These are phyloP conservation scores for Sebastolobus altivelis DNA, from an alignment of 2,797 vertebrate genomes.

Conservation along the genomic window DNA sequence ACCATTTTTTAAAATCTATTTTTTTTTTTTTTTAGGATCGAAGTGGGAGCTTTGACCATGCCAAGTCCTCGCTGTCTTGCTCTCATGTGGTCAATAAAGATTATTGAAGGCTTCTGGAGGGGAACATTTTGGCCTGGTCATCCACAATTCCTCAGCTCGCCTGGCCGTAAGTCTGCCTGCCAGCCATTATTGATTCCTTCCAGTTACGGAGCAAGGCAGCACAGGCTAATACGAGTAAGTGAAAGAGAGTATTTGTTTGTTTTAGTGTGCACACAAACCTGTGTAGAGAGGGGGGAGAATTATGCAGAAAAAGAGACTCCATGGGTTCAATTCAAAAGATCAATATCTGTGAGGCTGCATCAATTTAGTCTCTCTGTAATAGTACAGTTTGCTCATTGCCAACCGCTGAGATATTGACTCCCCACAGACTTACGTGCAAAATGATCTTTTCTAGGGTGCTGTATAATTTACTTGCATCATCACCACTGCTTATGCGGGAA, in stretches of 20 bases:
- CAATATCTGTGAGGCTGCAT: conserved; percentile 53
- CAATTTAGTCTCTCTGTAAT: conserved; percentile 48
- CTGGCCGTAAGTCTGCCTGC: conserved; percentile 39
- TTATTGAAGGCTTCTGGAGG: conserved; percentile 47
- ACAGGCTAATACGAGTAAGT: conserved; percentile 30
- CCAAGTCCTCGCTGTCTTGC: conserved; percentile 25
- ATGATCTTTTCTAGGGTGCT: conserved; percentile 51
- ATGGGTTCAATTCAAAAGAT: conserved; percentile 52
- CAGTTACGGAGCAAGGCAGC: conserved; percentile 27
- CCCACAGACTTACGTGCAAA: conserved; percentile 47
- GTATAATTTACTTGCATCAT: conserved; percentile 66
- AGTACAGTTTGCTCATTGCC: conserved; percentile 57
- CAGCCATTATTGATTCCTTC: conserved; percentile 57
- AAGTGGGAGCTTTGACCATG: conserved; percentile 16
- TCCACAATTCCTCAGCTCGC: conserved; percentile 38
- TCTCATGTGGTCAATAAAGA: conserved; percentile 57
- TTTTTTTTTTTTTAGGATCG: conserved; percentile 1
- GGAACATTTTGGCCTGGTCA: conserved; percentile 54
- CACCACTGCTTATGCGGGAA: conserved; percentile 45
- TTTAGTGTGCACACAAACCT: conserved; percentile 24
- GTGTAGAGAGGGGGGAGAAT: background rate
- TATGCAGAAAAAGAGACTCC: conserved; percentile 20
- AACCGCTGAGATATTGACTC: conserved; percentile 66
- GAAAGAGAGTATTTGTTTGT: conserved; percentile 30
- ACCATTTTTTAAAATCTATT: background rate